Evolutionary conservation across 2,888 invertebrate genomes (phyloP).

Genomic region (Caenorhabditis sp.): DNA sequence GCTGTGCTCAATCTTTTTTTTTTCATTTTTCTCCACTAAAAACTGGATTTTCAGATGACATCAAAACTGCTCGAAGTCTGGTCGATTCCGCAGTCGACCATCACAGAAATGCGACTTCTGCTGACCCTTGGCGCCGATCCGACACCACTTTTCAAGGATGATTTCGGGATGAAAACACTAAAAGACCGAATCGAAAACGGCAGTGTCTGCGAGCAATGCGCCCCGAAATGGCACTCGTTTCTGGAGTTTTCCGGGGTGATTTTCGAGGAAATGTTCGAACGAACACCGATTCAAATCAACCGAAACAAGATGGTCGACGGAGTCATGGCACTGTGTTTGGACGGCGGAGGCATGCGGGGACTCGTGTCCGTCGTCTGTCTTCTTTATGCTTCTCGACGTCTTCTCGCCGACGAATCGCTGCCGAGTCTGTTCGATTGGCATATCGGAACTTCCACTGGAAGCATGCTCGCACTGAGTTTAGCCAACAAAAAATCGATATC

Average conservation of each 20-base stretch:
- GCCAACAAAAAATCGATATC: slow-evolving; percentile 75
- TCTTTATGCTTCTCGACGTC: slow-evolving; percentile 76
- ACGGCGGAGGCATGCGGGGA: slow-evolving; percentile 78
- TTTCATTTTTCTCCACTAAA: no score
- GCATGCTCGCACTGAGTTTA: slow-evolving; percentile 76
- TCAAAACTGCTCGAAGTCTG: slow-evolving; percentile 75
- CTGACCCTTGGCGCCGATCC: slow-evolving; percentile 77
- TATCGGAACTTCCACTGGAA: slow-evolving; percentile 79
- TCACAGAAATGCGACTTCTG: slow-evolving; percentile 76
- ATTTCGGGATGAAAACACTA: slow-evolving; percentile 74
- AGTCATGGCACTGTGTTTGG: slow-evolving; percentile 75
- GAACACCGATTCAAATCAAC: slow-evolving; percentile 68
- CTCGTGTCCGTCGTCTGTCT: slow-evolving; percentile 79
- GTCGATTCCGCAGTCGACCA: slow-evolving; percentile 76
- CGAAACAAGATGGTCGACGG: slow-evolving; percentile 63
- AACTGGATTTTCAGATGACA: slow-evolving; percentile 74
- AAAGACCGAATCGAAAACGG: slow-evolving; percentile 75
- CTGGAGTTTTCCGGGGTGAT: slow-evolving; percentile 74
- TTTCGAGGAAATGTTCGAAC: slow-evolving; percentile 78
- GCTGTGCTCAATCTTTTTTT: no score
- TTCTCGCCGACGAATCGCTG: slow-evolving; percentile 78
- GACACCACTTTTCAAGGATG: slow-evolving; percentile 70
- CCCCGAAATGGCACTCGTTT: slow-evolving; percentile 72
- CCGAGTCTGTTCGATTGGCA: slow-evolving; percentile 77
- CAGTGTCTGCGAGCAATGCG: slow-evolving; percentile 74